phyloP scores from a whole-genome alignment of 2,113 vertebrate genomes.

The Cariama cristata region DNA sequence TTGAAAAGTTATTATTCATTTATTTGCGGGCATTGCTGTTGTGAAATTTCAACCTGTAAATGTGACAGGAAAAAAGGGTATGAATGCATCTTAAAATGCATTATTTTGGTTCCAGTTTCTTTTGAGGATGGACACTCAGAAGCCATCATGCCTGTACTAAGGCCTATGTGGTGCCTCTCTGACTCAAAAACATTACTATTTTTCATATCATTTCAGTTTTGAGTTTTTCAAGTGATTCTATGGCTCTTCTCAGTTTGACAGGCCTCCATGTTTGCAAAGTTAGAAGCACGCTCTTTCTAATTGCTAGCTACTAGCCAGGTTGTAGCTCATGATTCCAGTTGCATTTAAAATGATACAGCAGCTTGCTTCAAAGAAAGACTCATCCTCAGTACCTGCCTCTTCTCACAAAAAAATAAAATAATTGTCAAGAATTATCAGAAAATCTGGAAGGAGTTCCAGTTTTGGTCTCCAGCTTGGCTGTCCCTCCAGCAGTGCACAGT shows the following conservation, averaged over 20 bases:
- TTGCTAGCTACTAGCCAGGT: not conserved
- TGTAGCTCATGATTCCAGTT: not conserved
- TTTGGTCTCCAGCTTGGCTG: not conserved
- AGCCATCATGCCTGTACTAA: not conserved
- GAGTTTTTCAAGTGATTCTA: not conserved
- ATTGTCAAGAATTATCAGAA: not conserved
- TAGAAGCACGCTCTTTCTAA: not conserved
- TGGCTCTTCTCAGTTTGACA: not conserved
- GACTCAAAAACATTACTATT: not conserved
- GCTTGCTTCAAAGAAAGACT: not conserved
- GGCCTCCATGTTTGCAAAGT: not conserved
- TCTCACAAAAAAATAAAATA: not conserved
- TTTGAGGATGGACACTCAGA: not conserved
- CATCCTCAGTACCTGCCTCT: not conserved
- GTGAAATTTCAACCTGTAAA: not conserved
- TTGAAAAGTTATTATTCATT: not conserved
- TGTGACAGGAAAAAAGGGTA: not conserved
- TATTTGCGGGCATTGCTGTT: not conserved
- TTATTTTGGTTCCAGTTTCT: not conserved
- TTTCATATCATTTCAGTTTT: not conserved
- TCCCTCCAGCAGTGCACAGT: not conserved
- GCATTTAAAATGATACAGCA: not conserved
- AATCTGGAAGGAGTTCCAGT: not conserved
- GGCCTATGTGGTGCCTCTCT: rapidly evolving
- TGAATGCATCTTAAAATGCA: not conserved